Evolutionary conservation across 2,888 invertebrate genomes (phyloP), one percentile per base, ranked within the genome.

Genomic region (Patella caerulea): DNA sequence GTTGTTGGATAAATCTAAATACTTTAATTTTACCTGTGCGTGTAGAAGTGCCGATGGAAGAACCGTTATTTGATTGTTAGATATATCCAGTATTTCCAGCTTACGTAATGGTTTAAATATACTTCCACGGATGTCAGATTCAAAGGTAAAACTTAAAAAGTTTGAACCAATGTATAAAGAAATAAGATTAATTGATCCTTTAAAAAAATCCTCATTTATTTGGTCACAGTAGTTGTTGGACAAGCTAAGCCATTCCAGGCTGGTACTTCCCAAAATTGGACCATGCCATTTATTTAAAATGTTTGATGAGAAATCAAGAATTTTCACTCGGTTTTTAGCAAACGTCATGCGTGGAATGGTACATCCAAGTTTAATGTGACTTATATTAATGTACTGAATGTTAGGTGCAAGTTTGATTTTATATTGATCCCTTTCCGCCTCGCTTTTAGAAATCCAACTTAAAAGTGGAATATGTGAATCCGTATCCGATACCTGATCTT

Each of bases 1-100:
- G 73, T 81, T 81, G 34, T 71, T n/a, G 19, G 74, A 73, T 17
- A 81, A 65, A 72, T 73, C 70, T 19, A 81, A 54, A 52, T 74
- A 55, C 29, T 19, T 73, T 4, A 81, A 24, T 11, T 45, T n/a
- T 19, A 45, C 19, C n/a, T 78, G 24, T 9, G 56, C 71, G 24
- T 54, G 34, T 65, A 81, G 78, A n/a, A 81, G 54, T 14, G 56
- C 75, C 12, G 15, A 56, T 15, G 78, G 79, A 3, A 81, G 75
- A n/a, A 17, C 45, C n/a, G 74, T 56, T 3, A 81, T 4, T 71
- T 78, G 74, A 53, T 78, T 81, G 14, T 78, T 76, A 52, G 79
- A 73, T 15, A 81, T 34, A 19, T 76, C 15, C n/a, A 81, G 56
- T 3, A 70, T 14, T 65, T 54, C 17, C 11, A 81, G 69, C 34